These are phyloP conservation scores for Caenorhabditis drosophilae DNA, from an alignment of 2,888 invertebrate genomes.

Conservation along the genomic window DNA sequence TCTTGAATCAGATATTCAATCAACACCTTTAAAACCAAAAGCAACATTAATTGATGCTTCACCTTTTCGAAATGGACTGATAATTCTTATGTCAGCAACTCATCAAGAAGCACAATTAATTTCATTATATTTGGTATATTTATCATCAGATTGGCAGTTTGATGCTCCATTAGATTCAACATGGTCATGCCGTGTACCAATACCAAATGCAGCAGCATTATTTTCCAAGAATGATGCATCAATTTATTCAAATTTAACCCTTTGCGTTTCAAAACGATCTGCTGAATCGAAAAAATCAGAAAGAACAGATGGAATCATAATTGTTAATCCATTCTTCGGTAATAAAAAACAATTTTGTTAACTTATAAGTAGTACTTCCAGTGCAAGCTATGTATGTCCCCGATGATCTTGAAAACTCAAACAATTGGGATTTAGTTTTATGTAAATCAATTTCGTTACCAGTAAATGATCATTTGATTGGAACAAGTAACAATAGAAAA, in stretches of 20 bases:
- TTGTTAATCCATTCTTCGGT: slow-evolving; percentile 29
- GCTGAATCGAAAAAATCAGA: slow-evolving; percentile 14
- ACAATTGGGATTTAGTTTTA: slow-evolving; percentile 5
- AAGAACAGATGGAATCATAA: slow-evolving; percentile 27
- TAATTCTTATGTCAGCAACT: slow-evolving; percentile 16
- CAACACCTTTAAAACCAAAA: slow-evolving; percentile 3
- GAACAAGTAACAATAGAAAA: slow-evolving; percentile 5
- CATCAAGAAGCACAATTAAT: slow-evolving; percentile 14
- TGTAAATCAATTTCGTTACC: slow-evolving; percentile 6
- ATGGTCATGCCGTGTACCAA: slow-evolving; percentile 12
- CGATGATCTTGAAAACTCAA: slow-evolving; percentile 14
- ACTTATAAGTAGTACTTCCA: too few species aligned
- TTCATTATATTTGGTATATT: slow-evolving; percentile 14
- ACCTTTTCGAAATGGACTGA: slow-evolving; percentile 15
- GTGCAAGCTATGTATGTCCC: slow-evolving; percentile 19
- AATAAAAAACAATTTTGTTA: too few species aligned
- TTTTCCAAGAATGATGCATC: slow-evolving; percentile 17
- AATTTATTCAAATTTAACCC: slow-evolving; percentile 11
- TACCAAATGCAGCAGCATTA: slow-evolving; percentile 8
- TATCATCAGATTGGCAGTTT: slow-evolving; percentile 6
- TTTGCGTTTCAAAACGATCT: slow-evolving; percentile 21
- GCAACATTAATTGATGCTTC: slow-evolving; percentile 17
- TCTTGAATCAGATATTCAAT: slow-evolving; percentile 1
- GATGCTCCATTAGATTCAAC: slow-evolving; percentile 3
- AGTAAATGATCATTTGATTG: slow-evolving; percentile 22